Percentiles rank a stretch among this genome's conserved stretches.
Conservation (phyloP, 2,888 invertebrate species). For the Drosophila yooni region DNA sequence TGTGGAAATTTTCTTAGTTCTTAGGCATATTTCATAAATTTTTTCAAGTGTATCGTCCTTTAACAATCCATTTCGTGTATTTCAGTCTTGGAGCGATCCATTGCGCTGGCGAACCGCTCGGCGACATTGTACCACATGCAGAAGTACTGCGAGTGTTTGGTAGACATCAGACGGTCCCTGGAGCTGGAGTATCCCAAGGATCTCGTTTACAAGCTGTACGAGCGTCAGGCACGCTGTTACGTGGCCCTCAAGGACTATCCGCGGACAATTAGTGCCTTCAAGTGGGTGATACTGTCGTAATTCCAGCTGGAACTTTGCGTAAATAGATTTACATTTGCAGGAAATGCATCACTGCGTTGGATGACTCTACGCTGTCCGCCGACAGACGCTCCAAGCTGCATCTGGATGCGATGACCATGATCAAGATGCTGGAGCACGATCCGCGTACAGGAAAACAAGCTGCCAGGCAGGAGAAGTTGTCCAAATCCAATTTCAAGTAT, state of each 20-base stretch:
- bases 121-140: constrained; percentile 91
- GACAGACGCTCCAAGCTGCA: constrained; percentile 88
- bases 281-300: constrained; percentile 57
- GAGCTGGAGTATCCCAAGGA: constrained; percentile 89
- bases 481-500: constrained; percentile 9
- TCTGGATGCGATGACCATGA: constrained; percentile 89
- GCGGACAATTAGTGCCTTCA: constrained; percentile 88
- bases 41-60: too few species aligned
- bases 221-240: constrained; percentile 90
- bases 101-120: constrained; percentile 92
- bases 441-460: constrained; percentile 85
- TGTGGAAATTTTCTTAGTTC: too few species aligned
- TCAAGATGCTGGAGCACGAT: constrained; percentile 89
- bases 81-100: constrained; percentile 88
- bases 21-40: too few species aligned
- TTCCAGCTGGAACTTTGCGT: neutral
- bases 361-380: constrained; percentile 88
- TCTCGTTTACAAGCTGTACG: constrained; percentile 90
- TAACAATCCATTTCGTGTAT: neutral
- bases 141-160: constrained; percentile 88
- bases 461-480: constrained; percentile 64
- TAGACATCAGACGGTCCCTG: constrained; percentile 90
- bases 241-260: constrained; percentile 89
- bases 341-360: constrained; percentile 88
- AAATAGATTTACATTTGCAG: constrained; percentile 75